phyloP scores from a whole-genome alignment of 35 echinoderm and acorn worm genomes.

The Apostichopus parvimensis region DNA sequence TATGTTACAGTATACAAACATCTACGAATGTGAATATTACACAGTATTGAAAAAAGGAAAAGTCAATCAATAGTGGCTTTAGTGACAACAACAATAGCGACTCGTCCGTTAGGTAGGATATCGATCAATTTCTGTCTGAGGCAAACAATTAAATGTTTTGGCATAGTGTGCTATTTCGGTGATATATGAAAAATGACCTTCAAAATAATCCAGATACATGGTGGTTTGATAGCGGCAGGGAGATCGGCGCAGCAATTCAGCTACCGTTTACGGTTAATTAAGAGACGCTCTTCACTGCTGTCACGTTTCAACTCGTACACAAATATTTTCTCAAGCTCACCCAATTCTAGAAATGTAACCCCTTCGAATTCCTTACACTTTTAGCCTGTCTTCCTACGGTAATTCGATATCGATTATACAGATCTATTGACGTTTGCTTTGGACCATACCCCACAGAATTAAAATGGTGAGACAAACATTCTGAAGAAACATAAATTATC shows the following conservation, averaged over 20 bases:
- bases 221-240: background rate
- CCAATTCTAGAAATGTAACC: background rate
- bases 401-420: too few species aligned
- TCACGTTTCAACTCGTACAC: background rate
- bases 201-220: conserved; percentile 1
- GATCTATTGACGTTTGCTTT: too few species aligned
- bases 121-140: too few species aligned
- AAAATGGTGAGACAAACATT: too few species aligned
- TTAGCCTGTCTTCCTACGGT: too few species aligned
- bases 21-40: background rate
- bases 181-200: background rate
- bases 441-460: too few species aligned
- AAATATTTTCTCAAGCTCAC: background rate
- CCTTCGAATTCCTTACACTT: too few species aligned
- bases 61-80: too few species aligned
- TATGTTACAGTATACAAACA: too few species aligned
- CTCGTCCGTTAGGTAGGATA: too few species aligned
- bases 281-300: background rate
- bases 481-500: too few species aligned
- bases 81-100: too few species aligned
- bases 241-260: background rate
- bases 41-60: background rate
- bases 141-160: background rate
- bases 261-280: background rate
- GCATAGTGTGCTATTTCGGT: background rate